Conservation (phyloP, 2,888 invertebrate genomes). For the Dicyrtoma fusca region DNA sequence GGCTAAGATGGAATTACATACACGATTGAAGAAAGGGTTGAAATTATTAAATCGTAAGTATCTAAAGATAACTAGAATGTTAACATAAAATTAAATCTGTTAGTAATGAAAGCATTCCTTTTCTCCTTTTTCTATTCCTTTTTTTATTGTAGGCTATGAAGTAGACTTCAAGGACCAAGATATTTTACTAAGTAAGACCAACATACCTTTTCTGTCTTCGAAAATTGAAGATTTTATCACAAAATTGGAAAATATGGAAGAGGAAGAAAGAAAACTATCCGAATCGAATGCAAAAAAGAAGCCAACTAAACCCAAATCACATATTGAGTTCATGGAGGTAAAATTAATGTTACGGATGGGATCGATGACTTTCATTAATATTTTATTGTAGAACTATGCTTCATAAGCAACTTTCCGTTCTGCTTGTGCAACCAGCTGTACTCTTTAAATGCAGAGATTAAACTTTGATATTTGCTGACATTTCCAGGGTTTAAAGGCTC, state of each 20-base stretch:
- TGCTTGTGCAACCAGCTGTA: no score
- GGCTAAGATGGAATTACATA: neutral
- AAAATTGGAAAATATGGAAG: conserved; percentile 17
- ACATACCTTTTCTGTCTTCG: no score
- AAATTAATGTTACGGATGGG: no score
- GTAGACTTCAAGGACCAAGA: no score
- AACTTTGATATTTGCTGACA: neutral
- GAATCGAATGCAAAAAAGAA: conserved; percentile 7
- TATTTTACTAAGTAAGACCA: neutral
- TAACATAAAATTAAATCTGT: no score
- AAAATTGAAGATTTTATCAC: conserved; percentile 10
- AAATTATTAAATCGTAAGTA: neutral
- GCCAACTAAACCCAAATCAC: neutral
- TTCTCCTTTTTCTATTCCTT: no score
- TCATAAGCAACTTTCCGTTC: no score
- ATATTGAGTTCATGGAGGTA: conserved; percentile 20
- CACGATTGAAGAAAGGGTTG: neutral
- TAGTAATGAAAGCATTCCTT: no score
- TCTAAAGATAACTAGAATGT: no score
- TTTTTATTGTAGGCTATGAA: no score
- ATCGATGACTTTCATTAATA: no score
- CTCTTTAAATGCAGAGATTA: neutral
- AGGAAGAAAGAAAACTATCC: conserved; percentile 3
- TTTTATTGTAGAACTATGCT: no score
- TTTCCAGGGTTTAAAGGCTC: conserved; percentile 10